These are phyloP conservation scores for Paratilapia polleni DNA, from an alignment of 2,113 vertebrate genomes.

Conservation along the genomic window DNA sequence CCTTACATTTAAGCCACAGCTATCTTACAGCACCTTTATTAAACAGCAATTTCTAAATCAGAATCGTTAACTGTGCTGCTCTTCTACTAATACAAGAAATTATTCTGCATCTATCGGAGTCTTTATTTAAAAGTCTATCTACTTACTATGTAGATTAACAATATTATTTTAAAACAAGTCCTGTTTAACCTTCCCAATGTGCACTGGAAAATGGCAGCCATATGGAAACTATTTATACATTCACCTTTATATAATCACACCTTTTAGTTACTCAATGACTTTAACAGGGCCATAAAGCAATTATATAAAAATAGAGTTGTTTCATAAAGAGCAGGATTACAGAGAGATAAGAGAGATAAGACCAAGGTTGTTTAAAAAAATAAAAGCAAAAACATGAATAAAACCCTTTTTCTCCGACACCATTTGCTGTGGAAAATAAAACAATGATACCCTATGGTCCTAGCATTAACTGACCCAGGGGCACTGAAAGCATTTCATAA, in stretches of 20 bases:
- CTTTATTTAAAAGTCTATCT: not conserved
- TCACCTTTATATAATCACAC: not conserved
- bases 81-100: not conserved
- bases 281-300: not conserved
- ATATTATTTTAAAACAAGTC: not conserved
- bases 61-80: not conserved
- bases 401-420: slow-evolving; percentile 6
- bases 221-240: not conserved
- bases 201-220: not conserved
- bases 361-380: not conserved
- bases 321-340: not conserved
- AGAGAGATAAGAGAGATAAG: not conserved
- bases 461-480: slow-evolving; percentile 51
- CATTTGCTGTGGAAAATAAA: slow-evolving; percentile 23
- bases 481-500: slow-evolving; percentile 56
- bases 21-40: not conserved
- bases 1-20: too few species aligned
- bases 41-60: not conserved
- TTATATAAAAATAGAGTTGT: not conserved
- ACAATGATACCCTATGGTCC: slow-evolving; percentile 44
- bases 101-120: not conserved
- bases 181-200: not conserved
- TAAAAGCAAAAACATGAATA: not conserved
- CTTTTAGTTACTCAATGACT: slow-evolving; percentile 5
- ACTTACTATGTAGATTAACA: not conserved